A percentile compares a stretch with the other conserved stretches of the same genome.
Evolutionary conservation across 2,797 vertebrate genomes (phyloP).

Genomic region (Galago senegalensis): DNA sequence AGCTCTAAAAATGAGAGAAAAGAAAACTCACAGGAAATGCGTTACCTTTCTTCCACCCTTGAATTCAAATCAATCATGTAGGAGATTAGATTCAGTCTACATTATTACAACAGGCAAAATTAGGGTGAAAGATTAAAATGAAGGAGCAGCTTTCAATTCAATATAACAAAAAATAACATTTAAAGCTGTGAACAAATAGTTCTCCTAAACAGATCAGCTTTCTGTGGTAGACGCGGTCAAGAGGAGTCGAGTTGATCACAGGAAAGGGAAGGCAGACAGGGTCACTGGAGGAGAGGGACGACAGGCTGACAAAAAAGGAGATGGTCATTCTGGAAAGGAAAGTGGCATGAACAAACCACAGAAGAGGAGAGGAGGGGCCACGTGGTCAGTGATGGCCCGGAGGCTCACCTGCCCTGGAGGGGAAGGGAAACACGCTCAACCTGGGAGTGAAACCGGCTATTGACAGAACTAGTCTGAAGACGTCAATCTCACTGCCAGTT

Average conservation of each 20-base stretch:
- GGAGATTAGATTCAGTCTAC: background rate
- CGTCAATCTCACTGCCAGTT: background rate
- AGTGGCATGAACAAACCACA: background rate
- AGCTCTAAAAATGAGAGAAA: background rate
- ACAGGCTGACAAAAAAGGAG: background rate
- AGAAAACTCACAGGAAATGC: constrained; percentile 17
- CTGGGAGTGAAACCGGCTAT: background rate
- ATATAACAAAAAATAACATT: background rate
- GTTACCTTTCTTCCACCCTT: background rate
- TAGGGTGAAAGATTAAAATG: constrained; percentile 23
- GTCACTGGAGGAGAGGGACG: background rate
- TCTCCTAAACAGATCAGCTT: background rate
- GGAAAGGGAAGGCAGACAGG: background rate
- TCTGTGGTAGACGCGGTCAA: background rate
- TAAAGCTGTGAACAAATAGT: background rate
- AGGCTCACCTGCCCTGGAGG: background rate
- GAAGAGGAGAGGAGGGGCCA: background rate
- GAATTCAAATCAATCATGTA: background rate
- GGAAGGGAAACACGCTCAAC: background rate
- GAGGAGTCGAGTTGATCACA: background rate
- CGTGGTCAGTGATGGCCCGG: background rate
- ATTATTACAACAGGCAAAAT: background rate
- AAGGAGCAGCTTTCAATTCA: constrained; percentile 30
- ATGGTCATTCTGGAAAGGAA: background rate
- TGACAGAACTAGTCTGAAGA: background rate